These are phyloP conservation scores for Protonibea diacanthus DNA, from an alignment of 2,797 vertebrate genomes.

Conservation along the genomic window DNA sequence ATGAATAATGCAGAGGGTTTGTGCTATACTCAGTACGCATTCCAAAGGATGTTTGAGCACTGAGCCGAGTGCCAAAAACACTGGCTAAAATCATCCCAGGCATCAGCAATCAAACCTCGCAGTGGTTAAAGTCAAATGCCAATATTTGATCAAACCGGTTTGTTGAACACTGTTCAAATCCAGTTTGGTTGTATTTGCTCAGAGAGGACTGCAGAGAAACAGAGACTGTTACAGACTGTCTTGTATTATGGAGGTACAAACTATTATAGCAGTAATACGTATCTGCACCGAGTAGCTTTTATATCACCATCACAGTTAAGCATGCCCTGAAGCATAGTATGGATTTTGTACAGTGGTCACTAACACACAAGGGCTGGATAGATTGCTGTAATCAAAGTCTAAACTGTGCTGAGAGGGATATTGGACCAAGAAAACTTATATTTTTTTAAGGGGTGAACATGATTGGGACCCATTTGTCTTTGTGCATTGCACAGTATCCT, in stretches of 20 bases:
- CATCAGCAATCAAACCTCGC: constrained; percentile 28
- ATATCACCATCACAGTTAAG: constrained; percentile 43
- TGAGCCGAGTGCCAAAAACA: constrained; percentile 26
- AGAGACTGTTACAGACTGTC: constrained; percentile 1
- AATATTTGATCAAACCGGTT: constrained; percentile 56
- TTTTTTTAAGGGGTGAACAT: neutral
- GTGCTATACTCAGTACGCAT: constrained; percentile 17
- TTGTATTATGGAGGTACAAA: constrained; percentile 4
- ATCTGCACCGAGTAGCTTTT: constrained; percentile 46
- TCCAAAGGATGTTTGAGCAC: constrained; percentile 42
- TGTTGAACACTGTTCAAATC: constrained; percentile 32
- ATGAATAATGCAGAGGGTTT: constrained; percentile 62
- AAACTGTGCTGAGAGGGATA: constrained; percentile 31
- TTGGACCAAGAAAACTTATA: neutral
- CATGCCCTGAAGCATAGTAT: constrained; percentile 46
- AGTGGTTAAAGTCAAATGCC: constrained; percentile 48
- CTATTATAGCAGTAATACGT: constrained; percentile 39
- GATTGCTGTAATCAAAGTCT: constrained; percentile 50
- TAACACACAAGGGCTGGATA: constrained; percentile 23
- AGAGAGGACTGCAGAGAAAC: constrained; percentile 31
- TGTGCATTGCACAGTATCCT: neutral
- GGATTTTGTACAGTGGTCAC: constrained; percentile 54
- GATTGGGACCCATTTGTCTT: neutral
- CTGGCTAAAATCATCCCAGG: constrained; percentile 36
- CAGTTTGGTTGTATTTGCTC: constrained; percentile 43